phyloP scores from a whole-genome alignment of 2,888 invertebrate genomes.

The Pterobdella sp. region DNA sequence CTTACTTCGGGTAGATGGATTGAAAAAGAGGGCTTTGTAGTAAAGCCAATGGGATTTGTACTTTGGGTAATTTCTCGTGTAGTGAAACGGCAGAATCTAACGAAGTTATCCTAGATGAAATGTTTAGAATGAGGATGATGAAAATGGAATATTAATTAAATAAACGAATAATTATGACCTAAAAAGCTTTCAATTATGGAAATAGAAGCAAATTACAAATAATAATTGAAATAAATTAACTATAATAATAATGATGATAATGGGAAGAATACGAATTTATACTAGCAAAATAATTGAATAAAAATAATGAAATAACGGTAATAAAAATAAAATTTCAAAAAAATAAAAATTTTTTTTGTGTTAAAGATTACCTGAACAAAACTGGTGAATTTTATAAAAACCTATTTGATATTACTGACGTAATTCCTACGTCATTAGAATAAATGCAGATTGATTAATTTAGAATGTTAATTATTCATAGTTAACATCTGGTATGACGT shows the following conservation, averaged over 20 bases:
- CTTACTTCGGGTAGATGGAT: conserved; percentile 20
- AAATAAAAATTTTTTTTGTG: conserved; percentile 3
- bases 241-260: background rate
- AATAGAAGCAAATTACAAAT: too few relatives aligned
- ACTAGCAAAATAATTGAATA: background rate
- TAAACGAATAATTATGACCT: too few relatives aligned
- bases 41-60: conserved; percentile 5
- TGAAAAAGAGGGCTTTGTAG: conserved; percentile 22
- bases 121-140: too few relatives aligned
- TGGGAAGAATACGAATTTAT: background rate
- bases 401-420: too few relatives aligned
- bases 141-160: too few relatives aligned
- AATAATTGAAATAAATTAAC: too few relatives aligned
- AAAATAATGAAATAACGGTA: background rate
- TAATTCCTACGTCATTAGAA: too few relatives aligned
- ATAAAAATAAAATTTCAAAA: background rate
- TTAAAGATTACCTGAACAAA: background rate
- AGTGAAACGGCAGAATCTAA: conserved; percentile 8
- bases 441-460: too few relatives aligned
- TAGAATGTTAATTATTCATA: too few relatives aligned
- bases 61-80: background rate
- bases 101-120: background rate
- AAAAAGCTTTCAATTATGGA: too few relatives aligned
- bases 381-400: too few relatives aligned
- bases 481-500: too few relatives aligned